phyloP scores from a whole-genome alignment of 2,797 vertebrate species.

The Hipposideros larvatus region DNA sequence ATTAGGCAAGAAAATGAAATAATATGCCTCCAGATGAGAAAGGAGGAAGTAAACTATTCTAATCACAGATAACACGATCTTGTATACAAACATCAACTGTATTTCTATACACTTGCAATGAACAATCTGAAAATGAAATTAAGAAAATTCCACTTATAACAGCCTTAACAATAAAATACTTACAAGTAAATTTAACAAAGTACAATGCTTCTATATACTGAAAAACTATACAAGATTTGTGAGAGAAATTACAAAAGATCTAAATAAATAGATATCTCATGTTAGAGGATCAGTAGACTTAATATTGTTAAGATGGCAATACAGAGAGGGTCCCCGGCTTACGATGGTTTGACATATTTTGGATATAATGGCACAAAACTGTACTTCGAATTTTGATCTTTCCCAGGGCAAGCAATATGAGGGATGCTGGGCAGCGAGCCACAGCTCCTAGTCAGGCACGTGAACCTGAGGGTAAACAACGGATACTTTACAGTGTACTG shows the following conservation, averaged over 20 bases:
- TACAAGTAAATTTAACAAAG: not conserved
- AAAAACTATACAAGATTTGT: not conserved
- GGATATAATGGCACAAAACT: not conserved
- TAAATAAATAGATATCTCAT: not conserved
- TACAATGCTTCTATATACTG: not conserved
- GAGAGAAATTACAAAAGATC: not conserved
- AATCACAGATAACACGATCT: not conserved
- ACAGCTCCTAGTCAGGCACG: too few relatives aligned
- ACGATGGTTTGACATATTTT: not conserved
- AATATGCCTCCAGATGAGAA: not conserved
- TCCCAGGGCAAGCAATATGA: not conserved
- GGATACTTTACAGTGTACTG: not conserved
- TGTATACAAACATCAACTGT: not conserved
- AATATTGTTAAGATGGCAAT: not conserved
- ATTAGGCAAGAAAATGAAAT: not conserved
- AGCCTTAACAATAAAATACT: not conserved
- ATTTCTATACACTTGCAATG: not conserved
- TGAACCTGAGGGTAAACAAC: not conserved
- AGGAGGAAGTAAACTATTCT: not conserved
- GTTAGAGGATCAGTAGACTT: not conserved
- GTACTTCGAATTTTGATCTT: not conserved
- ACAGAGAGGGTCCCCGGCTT: not conserved
- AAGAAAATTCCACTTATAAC: not conserved
- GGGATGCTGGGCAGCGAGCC: not conserved
- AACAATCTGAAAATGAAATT: not conserved